Percentiles rank a stretch among this genome's conserved stretches.
Evolutionary conservation across 2,888 invertebrate species (phyloP).

Genomic region (Macaria liturata): DNA sequence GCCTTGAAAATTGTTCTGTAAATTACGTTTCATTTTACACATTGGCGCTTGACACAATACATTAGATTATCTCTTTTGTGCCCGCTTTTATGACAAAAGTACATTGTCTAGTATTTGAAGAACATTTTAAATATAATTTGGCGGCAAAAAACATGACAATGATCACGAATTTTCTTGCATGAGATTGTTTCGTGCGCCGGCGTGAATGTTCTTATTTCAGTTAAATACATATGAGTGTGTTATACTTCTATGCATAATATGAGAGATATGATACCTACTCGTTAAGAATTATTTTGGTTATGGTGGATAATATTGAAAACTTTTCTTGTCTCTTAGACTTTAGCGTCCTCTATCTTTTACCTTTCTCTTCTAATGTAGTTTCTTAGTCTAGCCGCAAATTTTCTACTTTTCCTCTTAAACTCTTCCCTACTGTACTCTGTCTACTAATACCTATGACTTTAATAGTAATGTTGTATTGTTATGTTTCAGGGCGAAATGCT

Average conservation of each 20-base stretch:
- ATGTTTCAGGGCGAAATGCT: constrained; percentile 88
- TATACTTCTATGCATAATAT: too few species aligned
- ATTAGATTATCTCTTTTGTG: constrained; percentile 5
- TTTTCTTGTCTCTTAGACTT: neutral
- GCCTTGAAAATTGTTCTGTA: constrained; percentile 2
- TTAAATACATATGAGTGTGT: too few species aligned
- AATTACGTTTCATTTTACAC: constrained; percentile 7
- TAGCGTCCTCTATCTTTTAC: neutral
- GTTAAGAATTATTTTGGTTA: too few species aligned
- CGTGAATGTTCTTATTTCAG: too few species aligned
- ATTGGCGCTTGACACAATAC: constrained; percentile 6
- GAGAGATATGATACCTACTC: too few species aligned
- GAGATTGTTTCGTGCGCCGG: constrained; percentile 3
- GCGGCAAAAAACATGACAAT: constrained; percentile 12
- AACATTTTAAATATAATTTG: constrained; percentile 14
- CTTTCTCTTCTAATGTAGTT: neutral
- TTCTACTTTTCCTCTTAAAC: too few species aligned
- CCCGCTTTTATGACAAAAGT: constrained; percentile 6
- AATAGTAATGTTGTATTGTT: constrained; percentile 25
- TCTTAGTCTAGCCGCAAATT: too few species aligned
- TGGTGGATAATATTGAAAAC: too few species aligned
- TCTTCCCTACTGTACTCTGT: too few species aligned
- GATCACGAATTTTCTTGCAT: constrained; percentile 14
- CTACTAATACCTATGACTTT: too few species aligned
- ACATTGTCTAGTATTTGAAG: constrained; percentile 13